These are phyloP conservation scores for Augiades crinisus DNA, from an alignment of 2,888 invertebrate genomes.

Conservation along the genomic window DNA sequence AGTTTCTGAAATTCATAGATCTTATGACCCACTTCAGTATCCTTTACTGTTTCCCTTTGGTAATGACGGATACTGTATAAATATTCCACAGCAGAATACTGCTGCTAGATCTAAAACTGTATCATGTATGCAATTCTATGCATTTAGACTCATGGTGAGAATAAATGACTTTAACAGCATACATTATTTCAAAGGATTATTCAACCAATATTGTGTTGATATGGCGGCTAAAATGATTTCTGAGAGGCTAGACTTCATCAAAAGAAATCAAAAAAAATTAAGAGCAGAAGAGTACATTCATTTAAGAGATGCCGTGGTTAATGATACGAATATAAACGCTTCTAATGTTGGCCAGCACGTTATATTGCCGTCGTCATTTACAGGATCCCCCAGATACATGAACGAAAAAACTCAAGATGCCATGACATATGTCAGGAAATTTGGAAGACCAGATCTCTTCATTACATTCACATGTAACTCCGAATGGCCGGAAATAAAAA, in stretches of 20 bases:
- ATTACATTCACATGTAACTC: slow-evolving; percentile 19
- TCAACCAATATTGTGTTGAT: slow-evolving; percentile 9
- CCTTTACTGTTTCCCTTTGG: slow-evolving; percentile 29
- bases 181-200: not conserved
- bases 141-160: not conserved
- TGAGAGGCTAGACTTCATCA: not conserved
- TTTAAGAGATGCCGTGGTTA: not conserved
- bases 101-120: not conserved
- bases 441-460: slow-evolving; percentile 18
- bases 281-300: not conserved
- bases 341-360: slow-evolving; percentile 15
- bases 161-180: slow-evolving; percentile 1
- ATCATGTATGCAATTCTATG: slow-evolving; percentile 1
- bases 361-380: slow-evolving; percentile 26
- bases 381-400: slow-evolving; percentile 19
- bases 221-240: not conserved
- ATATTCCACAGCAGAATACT: not conserved
- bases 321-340: not conserved
- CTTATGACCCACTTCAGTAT: slow-evolving; percentile 37
- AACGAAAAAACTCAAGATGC: slow-evolving; percentile 22
- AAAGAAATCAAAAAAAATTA: slow-evolving; percentile 1
- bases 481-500: slow-evolving; percentile 33
- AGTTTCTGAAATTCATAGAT: slow-evolving; percentile 30
- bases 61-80: not conserved
- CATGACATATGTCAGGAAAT: slow-evolving; percentile 21